Evolutionary conservation across 2,113 vertebrate genomes (phyloP).

Genomic region (Scatophagus argus): DNA sequence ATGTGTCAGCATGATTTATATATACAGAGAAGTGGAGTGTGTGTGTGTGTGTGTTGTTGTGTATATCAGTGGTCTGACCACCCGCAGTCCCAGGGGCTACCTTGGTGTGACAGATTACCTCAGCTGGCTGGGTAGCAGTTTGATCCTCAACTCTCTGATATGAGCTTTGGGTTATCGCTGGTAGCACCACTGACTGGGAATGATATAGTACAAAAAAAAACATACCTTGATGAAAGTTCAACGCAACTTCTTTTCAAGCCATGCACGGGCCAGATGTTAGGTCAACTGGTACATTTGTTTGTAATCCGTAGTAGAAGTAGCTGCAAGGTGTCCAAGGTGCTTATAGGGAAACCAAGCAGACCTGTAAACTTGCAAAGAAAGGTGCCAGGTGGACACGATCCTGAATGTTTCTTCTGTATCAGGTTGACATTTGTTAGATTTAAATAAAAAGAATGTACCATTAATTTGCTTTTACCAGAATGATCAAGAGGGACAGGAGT

Average conservation of each 20-base stretch:
- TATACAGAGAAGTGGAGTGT: not conserved
- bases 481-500: not conserved
- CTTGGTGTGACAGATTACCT: slow-evolving; percentile 66
- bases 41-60: slow-evolving; percentile 24
- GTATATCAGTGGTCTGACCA: slow-evolving; percentile 43
- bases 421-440: not conserved
- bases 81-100: slow-evolving; percentile 44
- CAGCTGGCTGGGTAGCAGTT: slow-evolving; percentile 52
- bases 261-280: slow-evolving; percentile 22
- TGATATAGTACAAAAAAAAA: slow-evolving; percentile 16
- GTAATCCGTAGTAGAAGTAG: slow-evolving; percentile 1
- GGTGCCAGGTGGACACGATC: not conserved
- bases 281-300: slow-evolving; percentile 18
- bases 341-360: slow-evolving; percentile 1
- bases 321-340: not conserved
- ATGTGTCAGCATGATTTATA: not conserved
- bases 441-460: not conserved
- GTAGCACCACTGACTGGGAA: slow-evolving; percentile 46
- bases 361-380: too few species aligned
- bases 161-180: slow-evolving; percentile 62
- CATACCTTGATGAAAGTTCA: slow-evolving; percentile 37
- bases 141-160: slow-evolving; percentile 69
- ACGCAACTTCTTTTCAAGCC: slow-evolving; percentile 32
- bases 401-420: not conserved
- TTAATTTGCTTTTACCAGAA: not conserved